These are phyloP conservation scores for Microctonus brassicae DNA, from an alignment of 2,888 invertebrate genomes.

Conservation along the genomic window DNA sequence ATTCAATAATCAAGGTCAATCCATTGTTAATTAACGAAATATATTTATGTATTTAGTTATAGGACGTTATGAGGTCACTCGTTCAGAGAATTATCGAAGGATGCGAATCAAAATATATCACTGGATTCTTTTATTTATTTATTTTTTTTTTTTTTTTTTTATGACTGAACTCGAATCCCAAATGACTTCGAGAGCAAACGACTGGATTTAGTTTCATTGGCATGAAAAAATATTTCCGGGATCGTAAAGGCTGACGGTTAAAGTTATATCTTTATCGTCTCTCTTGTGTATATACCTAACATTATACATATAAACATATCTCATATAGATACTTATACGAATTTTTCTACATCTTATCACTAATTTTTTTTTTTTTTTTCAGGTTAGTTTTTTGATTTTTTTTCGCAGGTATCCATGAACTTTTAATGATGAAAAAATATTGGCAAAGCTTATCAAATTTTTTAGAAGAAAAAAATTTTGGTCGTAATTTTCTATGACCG, in stretches of 20 bases:
- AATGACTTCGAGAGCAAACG: slow-evolving; percentile 5
- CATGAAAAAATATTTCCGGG: slow-evolving; percentile 17
- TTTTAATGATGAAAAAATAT: background rate
- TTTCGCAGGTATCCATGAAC: background rate
- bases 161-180: background rate
- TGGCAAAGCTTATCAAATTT: background rate
- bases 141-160: background rate
- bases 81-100: background rate
- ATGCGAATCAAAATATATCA: background rate
- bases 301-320: background rate
- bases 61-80: slow-evolving; percentile 1
- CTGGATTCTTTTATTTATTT: background rate
- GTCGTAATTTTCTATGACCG: background rate
- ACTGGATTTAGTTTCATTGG: slow-evolving; percentile 13
- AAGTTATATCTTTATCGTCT: slow-evolving; percentile 3
- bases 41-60: background rate
- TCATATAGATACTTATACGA: background rate
- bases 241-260: slow-evolving; percentile 7
- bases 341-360: background rate
- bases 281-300: background rate
- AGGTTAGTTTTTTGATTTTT: background rate
- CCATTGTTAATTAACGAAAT: background rate
- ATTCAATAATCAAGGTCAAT: slow-evolving; percentile 5
- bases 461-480: background rate
- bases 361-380: background rate